Conservation (phyloP, 30 jellyfish, hydroid and myxozoan genomes). For the Calvadosia cruxmelitensis region DNA sequence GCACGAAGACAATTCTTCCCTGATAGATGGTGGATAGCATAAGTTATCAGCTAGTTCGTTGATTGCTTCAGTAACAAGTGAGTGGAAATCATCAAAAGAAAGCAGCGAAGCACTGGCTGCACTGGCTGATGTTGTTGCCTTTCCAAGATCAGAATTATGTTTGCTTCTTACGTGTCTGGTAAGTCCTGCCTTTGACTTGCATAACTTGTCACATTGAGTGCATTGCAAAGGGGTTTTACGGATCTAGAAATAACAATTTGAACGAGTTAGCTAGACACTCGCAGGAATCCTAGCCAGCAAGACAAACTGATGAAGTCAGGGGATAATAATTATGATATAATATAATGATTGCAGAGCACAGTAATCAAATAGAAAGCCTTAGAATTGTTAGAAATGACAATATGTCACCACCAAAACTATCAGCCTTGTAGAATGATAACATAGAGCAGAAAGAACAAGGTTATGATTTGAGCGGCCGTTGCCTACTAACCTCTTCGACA, state of each 20-base stretch:
- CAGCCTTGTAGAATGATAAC: too few species aligned
- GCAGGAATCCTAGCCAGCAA: too few species aligned
- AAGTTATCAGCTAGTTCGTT: constrained; percentile 5
- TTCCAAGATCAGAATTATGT: constrained; percentile 1
- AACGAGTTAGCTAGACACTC: constrained; percentile 4
- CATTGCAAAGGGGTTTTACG: constrained; percentile 11
- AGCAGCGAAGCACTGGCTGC: not conserved
- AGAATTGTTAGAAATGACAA: too few species aligned
- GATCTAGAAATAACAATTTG: not conserved
- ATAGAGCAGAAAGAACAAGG: too few species aligned
- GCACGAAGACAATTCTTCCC: constrained; percentile 6
- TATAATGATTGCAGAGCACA: too few species aligned
- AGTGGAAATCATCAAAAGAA: constrained; percentile 8
- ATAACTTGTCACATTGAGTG: constrained; percentile 10
- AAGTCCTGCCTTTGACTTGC: constrained; percentile 28
- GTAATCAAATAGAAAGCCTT: too few species aligned
- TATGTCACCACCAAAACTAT: too few species aligned
- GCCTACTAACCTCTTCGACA: not conserved
- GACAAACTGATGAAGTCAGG: too few species aligned
- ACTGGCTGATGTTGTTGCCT: not conserved
- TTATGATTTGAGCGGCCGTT: too few species aligned
- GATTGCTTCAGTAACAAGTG: constrained; percentile 10
- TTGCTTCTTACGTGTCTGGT: constrained; percentile 13
- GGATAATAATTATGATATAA: too few species aligned
- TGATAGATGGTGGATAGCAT: constrained; percentile 18